Evolutionary conservation across 2,113 vertebrate species (phyloP).

Genomic region (Ellobius talpinus): DNA sequence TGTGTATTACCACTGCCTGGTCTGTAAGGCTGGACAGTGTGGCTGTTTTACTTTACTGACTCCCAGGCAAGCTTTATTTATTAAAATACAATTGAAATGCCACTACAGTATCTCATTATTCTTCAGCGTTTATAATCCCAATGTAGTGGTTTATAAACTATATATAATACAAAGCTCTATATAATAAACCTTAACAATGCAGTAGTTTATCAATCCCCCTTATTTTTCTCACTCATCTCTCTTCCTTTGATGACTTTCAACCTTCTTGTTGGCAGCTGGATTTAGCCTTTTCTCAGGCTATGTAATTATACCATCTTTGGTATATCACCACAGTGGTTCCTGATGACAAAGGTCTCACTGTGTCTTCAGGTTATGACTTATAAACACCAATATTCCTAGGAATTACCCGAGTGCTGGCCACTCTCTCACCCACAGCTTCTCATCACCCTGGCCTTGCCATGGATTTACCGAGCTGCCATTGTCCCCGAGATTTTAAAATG

Average conservation of each 20-base stretch:
- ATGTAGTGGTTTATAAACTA: not conserved
- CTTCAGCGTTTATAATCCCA: not conserved
- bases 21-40: too few species aligned
- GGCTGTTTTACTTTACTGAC: too few species aligned
- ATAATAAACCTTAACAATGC: not conserved
- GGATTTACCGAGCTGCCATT: not conserved
- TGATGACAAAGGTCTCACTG: conserved; percentile 23
- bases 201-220: not conserved
- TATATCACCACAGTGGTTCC: not conserved
- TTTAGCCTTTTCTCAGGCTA: conserved; percentile 18
- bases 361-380: not conserved
- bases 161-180: not conserved
- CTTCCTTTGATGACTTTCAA: conserved; percentile 23
- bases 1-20: too few species aligned
- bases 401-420: not conserved
- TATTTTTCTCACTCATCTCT: not conserved
- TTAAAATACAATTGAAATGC: too few species aligned
- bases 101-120: not conserved
- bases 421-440: not conserved
- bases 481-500: not conserved
- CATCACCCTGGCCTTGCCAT: not conserved
- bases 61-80: too few species aligned
- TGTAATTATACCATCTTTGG: not conserved
- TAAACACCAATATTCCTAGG: not conserved
- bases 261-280: not conserved